Evolutionary conservation across 2,797 vertebrate species (phyloP).

Genomic region (Micrastur ruficollis): DNA sequence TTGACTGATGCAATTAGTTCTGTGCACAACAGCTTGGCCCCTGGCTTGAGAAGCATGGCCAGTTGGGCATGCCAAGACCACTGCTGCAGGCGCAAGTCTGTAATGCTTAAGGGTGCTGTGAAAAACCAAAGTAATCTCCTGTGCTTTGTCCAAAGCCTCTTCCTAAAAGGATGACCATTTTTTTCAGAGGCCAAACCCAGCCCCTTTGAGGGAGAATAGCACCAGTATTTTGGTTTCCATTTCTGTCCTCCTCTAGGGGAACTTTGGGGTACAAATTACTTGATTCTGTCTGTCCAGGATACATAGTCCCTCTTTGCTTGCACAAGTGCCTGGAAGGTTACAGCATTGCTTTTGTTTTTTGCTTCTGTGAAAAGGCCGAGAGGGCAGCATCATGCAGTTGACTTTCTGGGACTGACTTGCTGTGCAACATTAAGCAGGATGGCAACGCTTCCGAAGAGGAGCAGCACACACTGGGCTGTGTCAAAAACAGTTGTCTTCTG

Average conservation of each 20-base stretch:
- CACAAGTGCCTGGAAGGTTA: not conserved
- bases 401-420: not conserved
- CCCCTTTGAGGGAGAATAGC: not conserved
- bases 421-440: not conserved
- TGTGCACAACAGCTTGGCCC: not conserved
- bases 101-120: not conserved
- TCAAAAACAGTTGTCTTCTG: not conserved
- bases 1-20: not conserved
- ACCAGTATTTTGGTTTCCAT: not conserved
- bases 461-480: not conserved
- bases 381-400: not conserved
- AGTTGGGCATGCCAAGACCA: accelerated
- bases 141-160: not conserved
- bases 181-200: not conserved
- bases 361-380: not conserved
- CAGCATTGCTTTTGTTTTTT: not conserved
- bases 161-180: not conserved
- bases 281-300: not conserved
- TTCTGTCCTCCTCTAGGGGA: not conserved
- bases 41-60: not conserved
- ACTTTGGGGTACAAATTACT: not conserved
- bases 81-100: not conserved
- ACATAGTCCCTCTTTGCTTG: not conserved
- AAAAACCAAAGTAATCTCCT: accelerated
- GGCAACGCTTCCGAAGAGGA: not conserved